Base-by-base conservation (phyloP, 2,113 vertebrate species). In the Silurus asotus region DNA sequence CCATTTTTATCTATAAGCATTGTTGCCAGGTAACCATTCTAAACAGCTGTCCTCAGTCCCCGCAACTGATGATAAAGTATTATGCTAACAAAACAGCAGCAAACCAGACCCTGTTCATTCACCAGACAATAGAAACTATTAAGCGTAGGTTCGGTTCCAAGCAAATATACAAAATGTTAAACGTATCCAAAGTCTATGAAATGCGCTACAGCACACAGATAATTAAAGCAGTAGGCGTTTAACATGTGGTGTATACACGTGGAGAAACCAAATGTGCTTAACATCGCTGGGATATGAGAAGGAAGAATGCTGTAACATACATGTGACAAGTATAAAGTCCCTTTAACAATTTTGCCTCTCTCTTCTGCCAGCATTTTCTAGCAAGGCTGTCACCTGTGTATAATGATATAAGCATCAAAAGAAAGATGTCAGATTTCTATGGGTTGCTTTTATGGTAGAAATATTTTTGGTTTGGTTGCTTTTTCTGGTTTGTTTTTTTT, bases 1-100 rank as follows among this genome's bases (percentile, higher is more conserved):
- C 58, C 56, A 80, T 61, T 61, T 58, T 58, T 80, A 48, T 45
- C 28, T 80, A 48, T 6, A 17, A 45, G 77, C 9, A 80, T 80
- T 80, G 77, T 80, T 80, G 77, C 77, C 56, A 80, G 77, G 77
- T 80, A 80, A 80, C 77, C 77, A 13, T 79, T 79, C 77, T 61
- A 80, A 80, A 80, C 77, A 80, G 77, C 77, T 80, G 77, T 80
- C 37, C 55, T 78, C 25, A 59, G 28, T 80, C 6, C 28, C 11
- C 8, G 19, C 28, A 37, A 59, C 56, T 48, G 77, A 61, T 80
- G 77, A 80, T 61, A 59, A 80, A 80, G 77, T 80, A 80, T 48
- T 13, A 45, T 61, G 56, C 56, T 37, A 80, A 80, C 56, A 80
- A 80, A 80, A 80, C 13, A 80, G 28, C 28, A 45, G 45, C 77